Conservation (phyloP, 1,140 invertebrate species). For the Drosophila setifemur region DNA sequence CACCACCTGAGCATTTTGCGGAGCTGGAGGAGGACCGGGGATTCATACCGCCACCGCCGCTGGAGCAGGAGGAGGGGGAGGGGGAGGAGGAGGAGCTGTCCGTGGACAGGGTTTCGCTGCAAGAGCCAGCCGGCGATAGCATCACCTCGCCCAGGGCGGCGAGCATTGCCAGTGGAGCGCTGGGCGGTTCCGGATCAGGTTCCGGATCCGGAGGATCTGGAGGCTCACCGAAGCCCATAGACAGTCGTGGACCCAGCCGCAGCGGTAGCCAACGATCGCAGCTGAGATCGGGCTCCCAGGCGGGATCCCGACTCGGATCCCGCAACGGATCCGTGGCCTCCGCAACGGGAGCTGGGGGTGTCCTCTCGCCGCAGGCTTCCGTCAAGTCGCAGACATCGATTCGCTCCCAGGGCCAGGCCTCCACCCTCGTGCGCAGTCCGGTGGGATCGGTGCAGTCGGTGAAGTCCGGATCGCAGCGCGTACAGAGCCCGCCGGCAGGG, state of each 20-base stretch:
- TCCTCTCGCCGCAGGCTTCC: constrained; percentile 60
- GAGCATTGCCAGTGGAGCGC: constrained; percentile 62
- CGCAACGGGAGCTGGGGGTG: constrained; percentile 1
- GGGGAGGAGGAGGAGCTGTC: constrained; percentile 64
- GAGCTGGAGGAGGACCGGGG: constrained; percentile 64
- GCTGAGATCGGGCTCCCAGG: constrained; percentile 34
- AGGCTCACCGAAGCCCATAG: constrained; percentile 43
- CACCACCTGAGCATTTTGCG: constrained; percentile 68
- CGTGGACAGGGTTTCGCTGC: constrained; percentile 65
- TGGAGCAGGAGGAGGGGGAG: constrained; percentile 26
- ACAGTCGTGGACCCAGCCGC: constrained; percentile 68
- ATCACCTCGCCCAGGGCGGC: constrained; percentile 63
- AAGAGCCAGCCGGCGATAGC: constrained; percentile 46
- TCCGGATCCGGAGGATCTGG: constrained; percentile 21
- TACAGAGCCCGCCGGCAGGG: constrained; percentile 67
- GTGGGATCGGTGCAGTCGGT: constrained; percentile 65
- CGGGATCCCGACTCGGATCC: constrained; percentile 43
- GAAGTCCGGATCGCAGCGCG: constrained; percentile 59
- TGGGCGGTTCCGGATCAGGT: constrained; percentile 51
- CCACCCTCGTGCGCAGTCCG: constrained; percentile 24
- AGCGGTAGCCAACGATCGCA: constrained; percentile 63
- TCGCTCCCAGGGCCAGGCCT: constrained; percentile 28
- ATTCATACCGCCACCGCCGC: constrained; percentile 62
- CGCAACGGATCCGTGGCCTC: constrained; percentile 55
- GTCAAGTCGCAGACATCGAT: constrained; percentile 53